Percentiles rank a stretch among this genome's conserved stretches.
These are phyloP conservation scores for Eupithecia vulgata DNA, from an alignment of 2,888 invertebrate species.

Conservation along the genomic window DNA sequence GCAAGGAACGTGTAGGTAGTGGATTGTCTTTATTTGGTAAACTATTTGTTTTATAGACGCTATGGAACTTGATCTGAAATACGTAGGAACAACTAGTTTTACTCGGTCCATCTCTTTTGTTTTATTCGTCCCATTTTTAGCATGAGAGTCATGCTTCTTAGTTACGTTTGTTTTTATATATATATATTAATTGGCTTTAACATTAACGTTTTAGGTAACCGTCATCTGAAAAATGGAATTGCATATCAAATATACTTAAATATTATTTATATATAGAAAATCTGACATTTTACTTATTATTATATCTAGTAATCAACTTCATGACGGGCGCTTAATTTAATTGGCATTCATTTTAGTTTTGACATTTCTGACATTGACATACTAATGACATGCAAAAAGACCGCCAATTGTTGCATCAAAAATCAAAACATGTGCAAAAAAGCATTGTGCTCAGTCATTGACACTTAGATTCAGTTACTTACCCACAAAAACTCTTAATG, in stretches of 20 bases:
- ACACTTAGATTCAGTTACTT: constrained; percentile 49
- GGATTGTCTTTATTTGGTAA: constrained; percentile 27
- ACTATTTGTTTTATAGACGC: constrained; percentile 18
- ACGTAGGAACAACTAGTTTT: not conserved
- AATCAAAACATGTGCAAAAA: constrained; percentile 39
- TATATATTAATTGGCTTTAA: not conserved
- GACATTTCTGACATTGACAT: constrained; percentile 24
- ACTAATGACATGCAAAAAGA: constrained; percentile 15
- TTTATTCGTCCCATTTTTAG: not conserved
- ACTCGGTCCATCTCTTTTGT: not conserved
- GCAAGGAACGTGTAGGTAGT: constrained; percentile 29
- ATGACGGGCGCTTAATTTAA: not conserved
- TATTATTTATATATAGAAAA: no score
- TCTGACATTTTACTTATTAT: no score
- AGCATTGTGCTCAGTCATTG: constrained; percentile 41
- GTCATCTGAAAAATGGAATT: not conserved
- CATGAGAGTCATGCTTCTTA: not conserved
- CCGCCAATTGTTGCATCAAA: constrained; percentile 26
- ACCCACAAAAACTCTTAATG: constrained; percentile 51
- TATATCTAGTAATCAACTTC: no score
- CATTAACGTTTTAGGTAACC: not conserved
- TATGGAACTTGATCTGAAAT: not conserved
- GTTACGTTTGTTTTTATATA: not conserved
- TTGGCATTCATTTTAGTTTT: not conserved
- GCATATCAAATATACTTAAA: no score